phyloP scores from a whole-genome alignment of 1,140 invertebrate genomes.

The Dendrolimus punctatus region DNA sequence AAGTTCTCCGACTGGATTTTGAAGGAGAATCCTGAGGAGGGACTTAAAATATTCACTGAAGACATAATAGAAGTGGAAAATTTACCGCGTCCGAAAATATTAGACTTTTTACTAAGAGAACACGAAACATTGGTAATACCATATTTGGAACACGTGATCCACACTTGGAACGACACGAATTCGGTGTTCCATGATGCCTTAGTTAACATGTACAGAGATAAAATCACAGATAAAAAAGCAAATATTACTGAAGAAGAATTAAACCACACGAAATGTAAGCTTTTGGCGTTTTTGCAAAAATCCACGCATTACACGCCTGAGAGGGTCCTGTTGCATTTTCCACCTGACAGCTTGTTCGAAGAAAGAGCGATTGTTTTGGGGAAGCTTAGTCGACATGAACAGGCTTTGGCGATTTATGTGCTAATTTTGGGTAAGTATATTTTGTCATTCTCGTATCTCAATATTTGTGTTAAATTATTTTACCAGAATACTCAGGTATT shows the following conservation, averaged over 20 bases:
- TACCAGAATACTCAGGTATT: too few relatives aligned
- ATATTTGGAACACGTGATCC: conserved; percentile 96
- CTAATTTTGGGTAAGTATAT: conserved; percentile 73
- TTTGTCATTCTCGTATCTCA: background rate
- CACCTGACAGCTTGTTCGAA: conserved; percentile 89
- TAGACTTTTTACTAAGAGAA: conserved; percentile 89
- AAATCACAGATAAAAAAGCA: conserved; percentile 69
- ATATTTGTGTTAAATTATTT: background rate
- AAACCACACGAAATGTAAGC: conserved; percentile 80
- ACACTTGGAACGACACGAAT: conserved; percentile 90
- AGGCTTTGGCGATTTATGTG: conserved; percentile 94
- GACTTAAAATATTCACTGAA: conserved; percentile 95
- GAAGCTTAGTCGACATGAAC: conserved; percentile 90
- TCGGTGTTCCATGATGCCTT: conserved; percentile 92
- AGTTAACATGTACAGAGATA: conserved; percentile 85
- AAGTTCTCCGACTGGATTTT: conserved; percentile 97
- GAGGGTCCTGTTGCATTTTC: conserved; percentile 90
- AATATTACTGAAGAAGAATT: conserved; percentile 75
- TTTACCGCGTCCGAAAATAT: conserved; percentile 88
- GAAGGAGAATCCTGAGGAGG: conserved; percentile 88
- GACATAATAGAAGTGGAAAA: conserved; percentile 91
- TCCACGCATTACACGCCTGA: conserved; percentile 91
- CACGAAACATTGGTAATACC: conserved; percentile 88
- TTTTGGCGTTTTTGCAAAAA: conserved; percentile 88
- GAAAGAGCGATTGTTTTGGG: conserved; percentile 95